Evolutionary conservation across 2,113 vertebrate species (phyloP), one percentile per base, ranked within the genome.

Genomic region (Syngnathus floridae): DNA sequence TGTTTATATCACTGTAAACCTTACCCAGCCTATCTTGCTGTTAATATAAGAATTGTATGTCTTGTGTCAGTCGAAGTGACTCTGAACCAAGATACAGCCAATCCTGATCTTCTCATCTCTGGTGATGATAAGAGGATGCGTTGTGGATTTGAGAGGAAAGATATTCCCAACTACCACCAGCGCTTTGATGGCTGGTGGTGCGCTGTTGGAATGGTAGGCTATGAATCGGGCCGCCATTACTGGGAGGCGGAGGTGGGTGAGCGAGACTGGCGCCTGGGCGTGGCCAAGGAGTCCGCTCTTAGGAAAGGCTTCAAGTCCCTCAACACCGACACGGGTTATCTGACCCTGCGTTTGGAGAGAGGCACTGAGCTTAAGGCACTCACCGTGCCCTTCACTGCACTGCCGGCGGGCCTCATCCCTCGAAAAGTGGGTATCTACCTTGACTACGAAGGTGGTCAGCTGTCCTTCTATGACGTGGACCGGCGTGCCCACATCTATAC

Each of bases 251-350:
- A 93, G 40, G 91, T 90, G 1, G 88, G 95, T 0, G 81, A 93
- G n/a, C 92, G 93, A 0, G 94, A 94, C 76, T 97, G 94, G 94
- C 92, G 94, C n/a, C 90, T 98, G 0, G 96, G 96, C 0, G 92
- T 97, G 82, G 94, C 93, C 82, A 89, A 71, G 0, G 94, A 95
- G 67, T 93, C 92, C 0, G 75, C 95, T 9, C 83, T 94, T 36
- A 90, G 95, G 78, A 97, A 96, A 71, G 91, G 89, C 55, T 91
- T 92, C 75, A 91, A 90, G 82, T 91, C 90, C 10, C 85, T 92
- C 38, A 91, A 91, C 83, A 91, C 90, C 1, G 36, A 89, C 48
- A 87, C 89, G 0, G 91, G 91, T 5, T 92, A 91, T 76, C 79
- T 91, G 79, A 91, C 83, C 68, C 85, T 92, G 73, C 81, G 90